A percentile compares a stretch with the other conserved stretches of the same genome.
These are phyloP conservation scores for Erinaceus europaeus DNA, from an alignment of 2,113 vertebrate species.

Conservation along the genomic window DNA sequence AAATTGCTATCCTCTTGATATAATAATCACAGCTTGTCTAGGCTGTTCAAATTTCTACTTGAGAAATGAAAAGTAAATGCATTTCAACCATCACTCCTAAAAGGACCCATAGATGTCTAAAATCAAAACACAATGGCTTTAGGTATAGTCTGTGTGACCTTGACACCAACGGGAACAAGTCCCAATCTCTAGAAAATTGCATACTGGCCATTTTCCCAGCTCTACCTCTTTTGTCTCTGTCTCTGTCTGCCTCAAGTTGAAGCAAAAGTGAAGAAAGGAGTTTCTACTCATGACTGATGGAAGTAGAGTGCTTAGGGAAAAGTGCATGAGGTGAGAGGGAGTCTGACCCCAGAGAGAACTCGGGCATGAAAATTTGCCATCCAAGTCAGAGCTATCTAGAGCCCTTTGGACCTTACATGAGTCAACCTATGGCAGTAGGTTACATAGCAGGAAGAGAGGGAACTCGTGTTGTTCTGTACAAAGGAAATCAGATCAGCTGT, in stretches of 20 bases:
- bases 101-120: not conserved
- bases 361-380: not conserved
- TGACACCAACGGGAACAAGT: not conserved
- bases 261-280: not conserved
- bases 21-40: not conserved
- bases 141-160: not conserved
- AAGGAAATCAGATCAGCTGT: not conserved
- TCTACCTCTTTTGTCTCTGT: not conserved
- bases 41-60: not conserved
- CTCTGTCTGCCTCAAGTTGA: accelerated
- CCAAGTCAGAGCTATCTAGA: not conserved
- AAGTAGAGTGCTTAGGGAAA: not conserved
- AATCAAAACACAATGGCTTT: not conserved
- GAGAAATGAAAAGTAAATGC: not conserved
- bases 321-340: not conserved
- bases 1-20: not conserved
- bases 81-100: not conserved
- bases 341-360: not conserved
- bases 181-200: not conserved
- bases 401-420: not conserved
- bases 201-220: not conserved
- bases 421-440: not conserved
- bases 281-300: not conserved
- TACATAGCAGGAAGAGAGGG: not conserved
- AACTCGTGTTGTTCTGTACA: not conserved